These are phyloP conservation scores for Pelobates cultripes DNA, from an alignment of 2,797 vertebrate species.

Conservation along the genomic window DNA sequence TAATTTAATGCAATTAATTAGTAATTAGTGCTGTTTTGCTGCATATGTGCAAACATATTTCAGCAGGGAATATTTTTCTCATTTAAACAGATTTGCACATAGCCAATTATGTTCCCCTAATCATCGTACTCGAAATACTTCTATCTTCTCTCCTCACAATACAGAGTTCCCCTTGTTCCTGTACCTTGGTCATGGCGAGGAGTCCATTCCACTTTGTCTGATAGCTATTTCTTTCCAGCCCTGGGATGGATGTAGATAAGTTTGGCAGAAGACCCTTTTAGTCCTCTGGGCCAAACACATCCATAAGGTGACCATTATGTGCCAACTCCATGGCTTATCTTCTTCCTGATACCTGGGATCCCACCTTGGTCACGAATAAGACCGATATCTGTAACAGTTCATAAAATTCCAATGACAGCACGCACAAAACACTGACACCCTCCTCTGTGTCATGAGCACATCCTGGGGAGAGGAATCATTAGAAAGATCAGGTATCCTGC, in stretches of 20 bases:
- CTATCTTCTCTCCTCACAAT: no score
- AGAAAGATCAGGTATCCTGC: slow-evolving; percentile 42
- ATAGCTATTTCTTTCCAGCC: not conserved
- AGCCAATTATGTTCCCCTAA: no score
- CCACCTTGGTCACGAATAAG: no score
- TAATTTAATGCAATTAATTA: no score
- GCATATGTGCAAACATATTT: no score
- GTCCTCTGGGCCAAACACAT: not conserved
- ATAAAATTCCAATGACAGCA: slow-evolving; percentile 3
- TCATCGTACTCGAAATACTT: no score
- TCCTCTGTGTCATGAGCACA: slow-evolving; percentile 16
- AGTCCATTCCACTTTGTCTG: slow-evolving; percentile 16
- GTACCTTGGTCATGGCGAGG: slow-evolving; percentile 48
- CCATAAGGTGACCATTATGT: not conserved
- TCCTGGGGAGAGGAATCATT: slow-evolving; percentile 9
- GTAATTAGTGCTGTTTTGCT: no score
- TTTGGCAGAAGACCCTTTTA: not conserved
- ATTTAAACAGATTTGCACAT: no score
- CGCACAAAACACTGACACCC: not conserved
- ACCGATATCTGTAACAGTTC: not conserved
- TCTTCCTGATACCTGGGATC: not conserved
- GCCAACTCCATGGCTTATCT: not conserved
- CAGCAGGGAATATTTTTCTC: no score
- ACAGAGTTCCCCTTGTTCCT: no score
- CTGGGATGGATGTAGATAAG: no score